phyloP scores from a whole-genome alignment of 2,797 vertebrate genomes.

The Arnoldichthys spilopterus region DNA sequence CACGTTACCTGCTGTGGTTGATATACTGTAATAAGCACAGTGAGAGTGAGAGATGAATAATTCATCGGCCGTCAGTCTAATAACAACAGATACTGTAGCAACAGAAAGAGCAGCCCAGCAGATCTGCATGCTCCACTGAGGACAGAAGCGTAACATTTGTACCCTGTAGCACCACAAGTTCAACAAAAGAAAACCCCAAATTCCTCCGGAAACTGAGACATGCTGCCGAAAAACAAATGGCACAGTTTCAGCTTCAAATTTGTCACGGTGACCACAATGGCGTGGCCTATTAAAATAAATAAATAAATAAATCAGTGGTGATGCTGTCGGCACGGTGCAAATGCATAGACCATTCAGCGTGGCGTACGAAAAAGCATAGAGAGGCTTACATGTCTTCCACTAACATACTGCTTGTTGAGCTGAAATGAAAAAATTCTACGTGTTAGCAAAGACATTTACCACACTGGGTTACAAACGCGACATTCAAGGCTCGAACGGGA shows the following conservation, averaged over 20 bases:
- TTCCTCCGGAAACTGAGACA: conserved; percentile 21
- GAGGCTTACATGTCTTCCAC: conserved; percentile 86
- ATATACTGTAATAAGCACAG: conserved; percentile 71
- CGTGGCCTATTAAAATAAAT: background rate
- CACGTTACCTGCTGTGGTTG: conserved; percentile 62
- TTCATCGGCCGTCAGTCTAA: conserved; percentile 74
- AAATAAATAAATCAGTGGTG: conserved; percentile 51
- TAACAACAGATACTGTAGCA: conserved; percentile 64
- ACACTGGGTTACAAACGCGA: conserved; percentile 36
- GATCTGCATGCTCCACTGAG: conserved; percentile 70
- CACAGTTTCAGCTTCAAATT: conserved; percentile 10
- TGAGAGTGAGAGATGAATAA: conserved; percentile 68
- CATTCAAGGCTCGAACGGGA: background rate
- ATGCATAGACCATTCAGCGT: conserved; percentile 74
- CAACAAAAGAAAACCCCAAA: conserved; percentile 46
- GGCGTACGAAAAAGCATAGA: conserved; percentile 72
- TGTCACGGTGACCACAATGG: background rate
- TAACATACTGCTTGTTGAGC: conserved; percentile 86
- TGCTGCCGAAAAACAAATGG: background rate
- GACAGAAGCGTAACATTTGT: conserved; percentile 78
- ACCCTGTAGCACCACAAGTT: conserved; percentile 73
- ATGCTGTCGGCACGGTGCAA: conserved; percentile 75
- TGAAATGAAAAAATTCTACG: conserved; percentile 82
- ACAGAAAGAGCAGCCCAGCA: conserved; percentile 65
- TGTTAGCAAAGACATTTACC: conserved; percentile 71